Evolutionary conservation across 35 echinoderm and acorn worm species (phyloP).

Genomic region (Lytechinus variegatus): DNA sequence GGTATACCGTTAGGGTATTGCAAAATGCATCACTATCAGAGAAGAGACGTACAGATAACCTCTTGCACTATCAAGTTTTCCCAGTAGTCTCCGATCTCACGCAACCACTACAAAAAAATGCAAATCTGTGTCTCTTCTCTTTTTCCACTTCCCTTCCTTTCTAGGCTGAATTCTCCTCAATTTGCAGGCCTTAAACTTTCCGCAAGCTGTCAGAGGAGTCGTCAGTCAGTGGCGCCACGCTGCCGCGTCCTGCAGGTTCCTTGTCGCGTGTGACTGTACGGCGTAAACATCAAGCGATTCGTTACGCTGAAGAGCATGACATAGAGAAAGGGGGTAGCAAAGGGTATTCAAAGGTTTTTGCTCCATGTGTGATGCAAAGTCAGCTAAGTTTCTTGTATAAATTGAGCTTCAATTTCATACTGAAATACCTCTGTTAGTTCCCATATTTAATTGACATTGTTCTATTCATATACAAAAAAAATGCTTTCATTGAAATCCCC

Average conservation of each 20-base stretch:
- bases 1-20: neutral
- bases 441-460: too few species aligned
- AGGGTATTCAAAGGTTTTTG: neutral
- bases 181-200: constrained; percentile 36
- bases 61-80: neutral
- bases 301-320: constrained; percentile 28
- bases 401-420: neutral
- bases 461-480: too few species aligned
- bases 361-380: neutral
- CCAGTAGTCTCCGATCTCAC: neutral
- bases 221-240: constrained; percentile 9
- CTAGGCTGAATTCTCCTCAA: neutral
- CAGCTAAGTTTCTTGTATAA: constrained; percentile 5
- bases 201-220: neutral
- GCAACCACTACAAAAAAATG: neutral
- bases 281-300: constrained; percentile 27
- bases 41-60: neutral
- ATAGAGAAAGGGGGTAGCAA: neutral
- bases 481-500: too few species aligned
- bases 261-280: neutral
- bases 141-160: neutral
- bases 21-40: constrained; percentile 4
- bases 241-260: constrained; percentile 34
- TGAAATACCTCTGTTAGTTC: too few species aligned
- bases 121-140: neutral